Evolutionary conservation across 2,888 invertebrate genomes (phyloP).

Genomic region (Hymenopus coronatus): DNA sequence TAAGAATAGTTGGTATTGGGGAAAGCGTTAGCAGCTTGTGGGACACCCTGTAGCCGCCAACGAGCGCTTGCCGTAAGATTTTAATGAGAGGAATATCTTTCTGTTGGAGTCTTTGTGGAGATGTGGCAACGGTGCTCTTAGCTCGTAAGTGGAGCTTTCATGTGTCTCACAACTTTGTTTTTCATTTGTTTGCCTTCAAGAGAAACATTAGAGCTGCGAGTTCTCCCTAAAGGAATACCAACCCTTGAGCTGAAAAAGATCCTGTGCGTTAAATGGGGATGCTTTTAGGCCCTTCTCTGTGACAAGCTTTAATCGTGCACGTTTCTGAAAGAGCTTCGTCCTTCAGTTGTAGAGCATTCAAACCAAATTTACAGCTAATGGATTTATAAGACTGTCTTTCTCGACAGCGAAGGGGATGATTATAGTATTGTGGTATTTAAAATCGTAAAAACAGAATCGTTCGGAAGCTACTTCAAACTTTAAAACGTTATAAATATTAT

Average conservation of each 20-base stretch:
- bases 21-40: too few species aligned
- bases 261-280: not conserved
- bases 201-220: not conserved
- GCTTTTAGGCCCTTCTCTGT: not conserved
- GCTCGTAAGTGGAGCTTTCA: not conserved
- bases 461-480: too few species aligned
- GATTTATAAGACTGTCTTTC: too few species aligned
- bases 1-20: too few species aligned
- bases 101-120: not conserved
- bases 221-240: not conserved
- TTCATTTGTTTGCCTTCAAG: not conserved
- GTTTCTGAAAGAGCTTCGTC: too few species aligned
- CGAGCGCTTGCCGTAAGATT: not conserved
- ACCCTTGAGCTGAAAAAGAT: not conserved
- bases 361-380: too few species aligned
- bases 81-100: not conserved
- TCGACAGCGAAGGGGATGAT: too few species aligned
- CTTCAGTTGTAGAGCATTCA: too few species aligned
- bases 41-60: not conserved
- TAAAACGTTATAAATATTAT: too few species aligned
- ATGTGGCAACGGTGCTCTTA: not conserved
- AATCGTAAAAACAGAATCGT: too few species aligned
- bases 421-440: too few species aligned
- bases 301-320: too few species aligned
- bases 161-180: not conserved